These are phyloP conservation scores for Eremophila alpestris DNA, from an alignment of 2,797 vertebrate genomes.

Conservation along the genomic window DNA sequence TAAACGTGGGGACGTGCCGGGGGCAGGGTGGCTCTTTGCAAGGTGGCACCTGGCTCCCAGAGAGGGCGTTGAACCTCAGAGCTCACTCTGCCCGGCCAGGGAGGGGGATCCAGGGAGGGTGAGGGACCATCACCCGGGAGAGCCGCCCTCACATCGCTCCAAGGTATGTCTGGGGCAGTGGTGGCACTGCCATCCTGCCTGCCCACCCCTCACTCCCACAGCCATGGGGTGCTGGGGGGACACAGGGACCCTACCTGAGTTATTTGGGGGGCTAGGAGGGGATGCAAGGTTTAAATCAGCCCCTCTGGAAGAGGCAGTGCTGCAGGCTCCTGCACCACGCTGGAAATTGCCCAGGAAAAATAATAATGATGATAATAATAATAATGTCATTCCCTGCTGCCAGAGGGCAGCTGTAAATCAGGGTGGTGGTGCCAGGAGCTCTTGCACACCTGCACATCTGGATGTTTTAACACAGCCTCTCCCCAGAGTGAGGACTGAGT, in stretches of 20 bases:
- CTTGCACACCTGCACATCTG: neutral
- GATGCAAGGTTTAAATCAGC: neutral
- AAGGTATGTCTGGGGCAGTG: neutral
- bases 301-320: neutral
- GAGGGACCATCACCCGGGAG: rapidly evolving
- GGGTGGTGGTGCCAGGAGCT: rapidly evolving
- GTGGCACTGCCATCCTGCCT: neutral
- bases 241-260: neutral
- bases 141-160: rapidly evolving
- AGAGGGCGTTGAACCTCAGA: neutral
- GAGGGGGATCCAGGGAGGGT: neutral
- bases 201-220: neutral
- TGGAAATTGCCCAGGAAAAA: neutral
- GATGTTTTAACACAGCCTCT: neutral
- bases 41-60: neutral
- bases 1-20: rapidly evolving
- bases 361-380: neutral
- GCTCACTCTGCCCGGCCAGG: rapidly evolving
- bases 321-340: rapidly evolving
- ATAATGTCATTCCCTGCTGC: neutral
- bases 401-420: slow-evolving; percentile 1
- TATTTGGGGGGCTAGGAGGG: neutral
- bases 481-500: neutral
- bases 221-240: neutral
- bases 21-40: neutral